Conservation (phyloP, 2,113 vertebrate genomes). For the Nycticryphes semicollaris region DNA sequence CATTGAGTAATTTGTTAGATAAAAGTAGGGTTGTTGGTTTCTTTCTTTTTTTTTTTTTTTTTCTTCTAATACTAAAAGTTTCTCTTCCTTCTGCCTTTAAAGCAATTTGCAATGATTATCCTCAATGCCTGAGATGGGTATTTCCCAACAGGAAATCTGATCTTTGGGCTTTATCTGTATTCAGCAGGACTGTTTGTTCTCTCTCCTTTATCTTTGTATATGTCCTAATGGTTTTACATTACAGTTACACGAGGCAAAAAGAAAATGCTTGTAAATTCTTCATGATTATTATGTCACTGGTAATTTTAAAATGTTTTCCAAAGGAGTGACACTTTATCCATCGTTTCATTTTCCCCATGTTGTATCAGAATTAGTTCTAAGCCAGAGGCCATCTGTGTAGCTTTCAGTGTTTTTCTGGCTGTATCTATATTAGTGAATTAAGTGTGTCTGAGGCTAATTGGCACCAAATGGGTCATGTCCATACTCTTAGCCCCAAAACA, state of each 20-base stretch:
- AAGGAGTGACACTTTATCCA: neutral
- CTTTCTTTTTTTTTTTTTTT: neutral
- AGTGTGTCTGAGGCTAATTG: neutral
- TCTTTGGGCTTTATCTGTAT: neutral
- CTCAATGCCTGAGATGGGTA: neutral
- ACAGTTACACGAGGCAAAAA: neutral
- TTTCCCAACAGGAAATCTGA: slow-evolving; percentile 10
- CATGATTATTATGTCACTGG: neutral
- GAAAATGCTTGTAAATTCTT: neutral
- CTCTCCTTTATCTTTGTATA: neutral
- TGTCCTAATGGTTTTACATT: neutral
- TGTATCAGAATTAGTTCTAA: slow-evolving; percentile 18
- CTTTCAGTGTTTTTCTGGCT: neutral
- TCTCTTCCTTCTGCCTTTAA: neutral
- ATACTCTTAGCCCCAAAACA: neutral
- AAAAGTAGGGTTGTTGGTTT: neutral
- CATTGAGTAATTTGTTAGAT: neutral
- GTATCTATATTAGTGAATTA: neutral
- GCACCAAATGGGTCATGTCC: neutral
- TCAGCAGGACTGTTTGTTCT: neutral
- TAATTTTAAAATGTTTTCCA: neutral
- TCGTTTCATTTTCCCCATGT: neutral
- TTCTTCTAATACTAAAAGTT: neutral
- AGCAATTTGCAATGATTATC: neutral
- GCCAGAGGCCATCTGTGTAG: neutral